phyloP scores from a whole-genome alignment of 2,888 invertebrate genomes.

The Lacanobia oleracea region DNA sequence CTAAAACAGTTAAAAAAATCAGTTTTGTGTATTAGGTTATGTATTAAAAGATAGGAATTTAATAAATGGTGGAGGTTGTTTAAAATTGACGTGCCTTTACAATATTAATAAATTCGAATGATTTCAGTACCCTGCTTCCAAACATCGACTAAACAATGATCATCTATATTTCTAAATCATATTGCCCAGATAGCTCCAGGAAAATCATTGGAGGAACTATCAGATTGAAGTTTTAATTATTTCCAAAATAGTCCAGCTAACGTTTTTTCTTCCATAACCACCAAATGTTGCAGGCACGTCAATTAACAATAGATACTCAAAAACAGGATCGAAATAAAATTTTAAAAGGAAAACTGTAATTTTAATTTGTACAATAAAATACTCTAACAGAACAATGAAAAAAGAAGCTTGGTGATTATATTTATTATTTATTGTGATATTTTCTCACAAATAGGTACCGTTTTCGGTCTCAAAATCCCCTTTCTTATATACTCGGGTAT shows the following conservation, averaged over 20 bases:
- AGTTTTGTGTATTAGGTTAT: neutral
- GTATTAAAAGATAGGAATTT: neutral
- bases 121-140: constrained; percentile 26
- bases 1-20: neutral
- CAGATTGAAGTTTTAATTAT: neutral
- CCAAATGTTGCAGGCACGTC: constrained; percentile 21
- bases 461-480: constrained; percentile 18
- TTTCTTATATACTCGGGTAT: constrained; percentile 32
- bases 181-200: neutral
- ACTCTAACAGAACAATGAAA: constrained; percentile 33
- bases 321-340: constrained; percentile 26
- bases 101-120: constrained; percentile 23
- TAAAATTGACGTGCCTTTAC: constrained; percentile 26
- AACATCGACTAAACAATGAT: neutral
- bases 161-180: neutral
- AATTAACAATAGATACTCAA: constrained; percentile 13
- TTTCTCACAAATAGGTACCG: constrained; percentile 28
- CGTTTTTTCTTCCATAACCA: neutral
- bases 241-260: neutral
- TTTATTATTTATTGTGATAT: constrained; percentile 38
- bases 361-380: constrained; percentile 54
- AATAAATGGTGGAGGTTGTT: neutral
- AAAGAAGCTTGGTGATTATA: constrained; percentile 45
- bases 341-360: constrained; percentile 29
- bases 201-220: neutral